These are phyloP conservation scores for Melanophora roralis DNA, from an alignment of 2,888 invertebrate species.

Conservation along the genomic window DNA sequence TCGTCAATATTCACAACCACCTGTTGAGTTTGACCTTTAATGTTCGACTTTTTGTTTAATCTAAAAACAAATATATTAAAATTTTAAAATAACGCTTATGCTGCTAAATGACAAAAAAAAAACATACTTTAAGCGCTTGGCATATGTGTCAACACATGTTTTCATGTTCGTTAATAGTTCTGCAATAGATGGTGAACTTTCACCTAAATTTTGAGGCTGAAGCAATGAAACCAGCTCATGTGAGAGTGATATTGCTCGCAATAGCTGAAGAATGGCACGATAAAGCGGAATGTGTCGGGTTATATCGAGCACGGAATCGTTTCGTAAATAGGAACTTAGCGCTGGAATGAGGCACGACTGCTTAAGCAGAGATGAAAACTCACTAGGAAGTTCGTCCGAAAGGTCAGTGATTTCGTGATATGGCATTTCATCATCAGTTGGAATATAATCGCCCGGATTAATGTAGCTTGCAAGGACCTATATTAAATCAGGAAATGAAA, in stretches of 20 bases:
- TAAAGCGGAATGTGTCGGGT: conserved; percentile 97
- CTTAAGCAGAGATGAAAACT: conserved; percentile 86
- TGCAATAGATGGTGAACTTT: conserved; percentile 82
- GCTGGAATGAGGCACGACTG: conserved; percentile 92
- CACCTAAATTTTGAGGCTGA: conserved; percentile 79
- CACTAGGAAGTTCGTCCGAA: conserved; percentile 80
- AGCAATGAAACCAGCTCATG: conserved; percentile 81
- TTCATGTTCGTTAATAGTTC: conserved; percentile 91
- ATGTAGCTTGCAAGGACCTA: conserved; percentile 92
- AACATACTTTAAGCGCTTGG: conserved; percentile 86
- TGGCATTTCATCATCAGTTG: conserved; percentile 75
- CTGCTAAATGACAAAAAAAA: not conserved
- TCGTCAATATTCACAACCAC: conserved; percentile 79
- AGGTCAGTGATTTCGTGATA: conserved; percentile 76
- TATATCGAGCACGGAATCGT: conserved; percentile 98
- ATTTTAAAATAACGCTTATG: not conserved
- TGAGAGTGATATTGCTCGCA: conserved; percentile 86
- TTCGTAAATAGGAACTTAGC: conserved; percentile 92
- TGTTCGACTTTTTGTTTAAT: conserved; percentile 81
- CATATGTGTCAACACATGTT: conserved; percentile 93
- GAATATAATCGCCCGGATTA: conserved; percentile 82
- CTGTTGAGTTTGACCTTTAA: conserved; percentile 76
- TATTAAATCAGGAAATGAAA: not conserved
- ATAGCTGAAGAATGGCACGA: conserved; percentile 87
- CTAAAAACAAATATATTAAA: conserved; percentile 72